Base-by-base conservation (phyloP, 2,113 vertebrate species). In the Ranitomeya imitator region DNA sequence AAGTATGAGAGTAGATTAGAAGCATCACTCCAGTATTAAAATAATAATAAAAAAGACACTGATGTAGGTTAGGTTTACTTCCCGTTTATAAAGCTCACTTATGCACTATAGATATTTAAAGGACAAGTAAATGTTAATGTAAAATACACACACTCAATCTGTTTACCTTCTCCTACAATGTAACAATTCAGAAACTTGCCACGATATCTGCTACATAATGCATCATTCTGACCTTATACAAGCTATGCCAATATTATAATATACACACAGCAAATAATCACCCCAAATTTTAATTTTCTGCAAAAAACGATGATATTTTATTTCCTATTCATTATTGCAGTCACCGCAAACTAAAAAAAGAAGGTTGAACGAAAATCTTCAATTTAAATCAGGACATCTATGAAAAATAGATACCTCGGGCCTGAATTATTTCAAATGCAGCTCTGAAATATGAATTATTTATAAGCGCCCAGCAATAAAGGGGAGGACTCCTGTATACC, bases 361-460 rank as follows among this genome's bases (percentile, higher is more conserved):
- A 81, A 37, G 79, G 79, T 83, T 83, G 80, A 65, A 51, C 45
- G 52, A 65, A 51, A 83, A 63, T 51, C 60, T 63, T 63, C 80
- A 63, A 63, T 83, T 83, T 83, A 83, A 83, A 83, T 83, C 31
- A 65, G 80, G 19, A 83, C 59, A 63, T 45, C 80, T 45, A 65
- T 83, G 60, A 83, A 83, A 63, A 83, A 83, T 63, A 83, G 65
- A 83, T 83, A 67, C 59, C 81, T 52, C 61, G 23, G 81, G 59
- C 81, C 81, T 83, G 61, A 83, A 61, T 83, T 83, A 69, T 84
- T 52, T 83, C 67, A 84, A 81, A 69, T 84, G 45, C 45, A 31
- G 23, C 55, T 57, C 79, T 59, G 57, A 26, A 60, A n/a, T 1
- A 60, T 84, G 37, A 84, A 84, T 84, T 69, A 69, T 84, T 84